Evolutionary conservation across 2,888 invertebrate species (phyloP).

Genomic region (Drosophila colorata): DNA sequence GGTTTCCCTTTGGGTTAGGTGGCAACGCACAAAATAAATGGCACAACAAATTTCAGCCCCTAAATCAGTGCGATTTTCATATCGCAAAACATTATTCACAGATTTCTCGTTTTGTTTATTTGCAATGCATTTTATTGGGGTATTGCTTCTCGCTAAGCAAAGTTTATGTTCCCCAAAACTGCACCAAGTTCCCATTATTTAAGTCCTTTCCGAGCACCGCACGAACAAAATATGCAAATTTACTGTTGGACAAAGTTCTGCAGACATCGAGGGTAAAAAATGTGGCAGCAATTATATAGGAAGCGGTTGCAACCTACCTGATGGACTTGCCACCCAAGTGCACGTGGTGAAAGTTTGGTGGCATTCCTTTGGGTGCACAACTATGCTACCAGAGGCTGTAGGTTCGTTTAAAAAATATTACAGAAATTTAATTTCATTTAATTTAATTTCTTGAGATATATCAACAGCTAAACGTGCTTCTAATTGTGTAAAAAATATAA

Average conservation of each 20-base stretch:
- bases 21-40: constrained; percentile 53
- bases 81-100: constrained; percentile 73
- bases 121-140: constrained; percentile 54
- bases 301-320: not conserved
- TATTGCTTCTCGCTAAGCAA: constrained; percentile 33
- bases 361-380: not conserved
- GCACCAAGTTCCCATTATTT: constrained; percentile 57
- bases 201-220: constrained; percentile 45
- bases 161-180: constrained; percentile 45
- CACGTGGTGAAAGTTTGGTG: not conserved
- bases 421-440: not conserved
- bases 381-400: not conserved
- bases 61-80: constrained; percentile 76
- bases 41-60: constrained; percentile 58
- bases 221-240: constrained; percentile 66
- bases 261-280: constrained; percentile 55
- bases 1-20: not conserved
- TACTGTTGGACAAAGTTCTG: constrained; percentile 68
- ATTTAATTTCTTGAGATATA: not conserved
- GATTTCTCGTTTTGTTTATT: constrained; percentile 66
- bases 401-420: not conserved
- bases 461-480: not conserved
- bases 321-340: too few relatives aligned
- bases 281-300: constrained; percentile 59
- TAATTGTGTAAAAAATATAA: too few relatives aligned